Evolutionary conservation across 2,888 invertebrate species (phyloP), one percentile per base, ranked within the genome.

Genomic region (Margaritifera margaritifera): DNA sequence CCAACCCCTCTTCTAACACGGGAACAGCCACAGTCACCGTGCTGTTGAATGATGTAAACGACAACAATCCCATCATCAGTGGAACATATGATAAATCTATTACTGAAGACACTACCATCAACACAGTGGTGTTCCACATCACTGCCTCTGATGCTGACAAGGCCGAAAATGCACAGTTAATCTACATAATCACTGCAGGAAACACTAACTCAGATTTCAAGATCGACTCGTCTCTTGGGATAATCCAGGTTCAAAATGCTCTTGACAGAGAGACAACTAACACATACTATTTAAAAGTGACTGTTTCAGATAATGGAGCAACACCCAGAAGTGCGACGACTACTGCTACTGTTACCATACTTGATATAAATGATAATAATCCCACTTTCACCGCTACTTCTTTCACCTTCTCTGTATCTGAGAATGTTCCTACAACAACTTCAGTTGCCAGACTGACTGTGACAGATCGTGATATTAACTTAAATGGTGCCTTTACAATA

Each of bases 231-330:
- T 65, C 64, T 11, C 69, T 75, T 22, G 86, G 85, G 4, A 66
- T 79, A 42, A 68, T 85, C 19, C 80, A 82, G 66, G 75, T 84
- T 8, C 64, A 65, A 0, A 79, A 79, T 50, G 27, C 74, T 2
- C 74, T 87, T 15, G 85, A 87, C 66, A 77, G 86, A 58, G 87
- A 87, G 66, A 80, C 72, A n/a, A 82, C 73, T 15, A 60, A 73
- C 6, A 19, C 50, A 1, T 87, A 86, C 74, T 56, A 54, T 22
- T 62, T 87, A 50, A 72, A 74, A 50, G 69, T 87, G 8, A 64
- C 64, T 1, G 73, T 81, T 50, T 65, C 69, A 6, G 83, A 83
- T 68, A 71, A 72, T 56, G 83, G 80, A 18, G 61, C 75, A 42
- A 22, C 80, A 22, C 68, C 71, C 0, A 66, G 67, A 53, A 75